Base-by-base conservation (phyloP, 2,797 vertebrate species). In the Propithecus deckenii region DNA sequence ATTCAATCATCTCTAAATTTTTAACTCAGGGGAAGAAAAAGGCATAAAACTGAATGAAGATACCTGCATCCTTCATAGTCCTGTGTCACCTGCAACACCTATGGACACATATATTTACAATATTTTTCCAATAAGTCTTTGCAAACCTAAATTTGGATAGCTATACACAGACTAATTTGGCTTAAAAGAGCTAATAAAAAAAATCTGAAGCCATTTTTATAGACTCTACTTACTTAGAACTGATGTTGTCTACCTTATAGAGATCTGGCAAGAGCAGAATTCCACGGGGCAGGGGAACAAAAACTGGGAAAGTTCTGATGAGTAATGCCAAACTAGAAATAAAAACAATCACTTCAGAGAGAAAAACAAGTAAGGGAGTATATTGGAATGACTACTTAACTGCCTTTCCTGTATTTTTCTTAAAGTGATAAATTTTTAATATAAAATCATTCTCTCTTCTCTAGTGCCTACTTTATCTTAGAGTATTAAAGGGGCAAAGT, bases 71-170 rank as follows among this genome's bases (percentile, higher is more conserved):
- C 75, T 71, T 78, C 85, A 86, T 52, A 94, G 30, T 63, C 46
- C 46, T 72, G 78, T 2, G 41, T 67, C 61, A 93, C 32, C 74
- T 48, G 7, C 22, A 55, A 89, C 4, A 69, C 14, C 50, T 83
- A 61, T 7, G 22, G 25, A 93, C 38, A 83, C 30, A 78, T 13
- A 72, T 59, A 88, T 65, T 92, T 81, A 75, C 63, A 94, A 67
- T 85, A 93, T 38, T 95, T 95, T 89, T 74, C n/a, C 94, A 90
- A 3, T 69, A 93, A 74, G 13, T 43, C 90, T 95, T 86, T 90
- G 28, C 28, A 79, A 95, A 81, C 41, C 50, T 55, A 94, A 79
- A 7, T 52, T 91, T 78, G 30, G 74, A 78, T 65, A 83, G 48
- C 50, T 86, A 74, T 88, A 28, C 28, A 10, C 67, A 75, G 23